A percentile compares a stretch with the other conserved stretches of the same genome.
Evolutionary conservation across 2,113 vertebrate species (phyloP).

Genomic region (Clarias gariepinus): DNA sequence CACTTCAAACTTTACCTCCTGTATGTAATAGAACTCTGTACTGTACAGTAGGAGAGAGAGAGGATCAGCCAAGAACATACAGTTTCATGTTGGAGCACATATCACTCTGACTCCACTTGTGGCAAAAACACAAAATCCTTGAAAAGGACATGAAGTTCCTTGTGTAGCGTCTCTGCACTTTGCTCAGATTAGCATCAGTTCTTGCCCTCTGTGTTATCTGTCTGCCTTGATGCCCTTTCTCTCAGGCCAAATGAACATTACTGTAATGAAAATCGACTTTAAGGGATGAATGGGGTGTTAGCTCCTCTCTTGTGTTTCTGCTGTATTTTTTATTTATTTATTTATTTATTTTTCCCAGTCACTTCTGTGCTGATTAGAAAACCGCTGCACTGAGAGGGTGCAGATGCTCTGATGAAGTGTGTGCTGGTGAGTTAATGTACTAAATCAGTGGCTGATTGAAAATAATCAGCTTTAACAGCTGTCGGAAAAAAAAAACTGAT

Average conservation of each 20-base stretch:
- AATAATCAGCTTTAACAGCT: conserved; percentile 1
- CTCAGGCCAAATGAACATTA: conserved; percentile 14
- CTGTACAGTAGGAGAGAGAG: not conserved
- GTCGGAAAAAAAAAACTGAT: not conserved
- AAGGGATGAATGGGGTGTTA: not conserved
- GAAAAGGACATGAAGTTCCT: not conserved
- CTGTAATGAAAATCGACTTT: conserved; percentile 39
- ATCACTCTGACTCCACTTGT: not conserved
- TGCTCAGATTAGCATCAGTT: conserved; percentile 38
- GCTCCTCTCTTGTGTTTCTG: not conserved
- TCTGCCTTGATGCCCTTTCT: conserved; percentile 10
- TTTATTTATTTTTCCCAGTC: not conserved
- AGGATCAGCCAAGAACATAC: not conserved
- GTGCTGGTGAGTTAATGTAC: conserved; percentile 2
- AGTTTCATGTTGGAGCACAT: not conserved
- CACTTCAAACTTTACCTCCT: too few relatives aligned
- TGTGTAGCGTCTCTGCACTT: conserved; percentile 6
- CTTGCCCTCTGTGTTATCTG: conserved; percentile 24
- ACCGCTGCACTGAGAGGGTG: not conserved
- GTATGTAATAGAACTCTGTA: too few relatives aligned
- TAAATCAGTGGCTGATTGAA: conserved; percentile 27
- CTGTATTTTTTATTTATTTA: not conserved
- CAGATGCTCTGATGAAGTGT: conserved; percentile 3
- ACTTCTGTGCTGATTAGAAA: conserved; percentile 19
- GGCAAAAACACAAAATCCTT: not conserved